Percentiles rank a stretch among this genome's conserved stretches.
These are phyloP conservation scores for Chironomus tepperi DNA, from an alignment of 1,140 invertebrate species.

Conservation along the genomic window DNA sequence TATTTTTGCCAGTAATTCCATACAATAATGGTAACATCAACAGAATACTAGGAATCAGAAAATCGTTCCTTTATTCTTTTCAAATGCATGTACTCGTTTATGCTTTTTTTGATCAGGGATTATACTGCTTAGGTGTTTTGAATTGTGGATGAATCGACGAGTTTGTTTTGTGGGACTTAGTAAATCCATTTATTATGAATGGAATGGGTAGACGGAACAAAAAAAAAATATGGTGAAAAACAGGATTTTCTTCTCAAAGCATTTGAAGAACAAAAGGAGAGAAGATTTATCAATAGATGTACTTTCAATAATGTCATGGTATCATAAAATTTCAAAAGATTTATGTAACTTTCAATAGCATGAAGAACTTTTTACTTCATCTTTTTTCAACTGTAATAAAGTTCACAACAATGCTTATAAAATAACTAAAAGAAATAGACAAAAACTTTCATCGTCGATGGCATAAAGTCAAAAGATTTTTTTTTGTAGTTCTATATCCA, in stretches of 20 bases:
- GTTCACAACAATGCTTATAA: too few relatives aligned
- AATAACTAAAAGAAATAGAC: too few relatives aligned
- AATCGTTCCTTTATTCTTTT: neutral
- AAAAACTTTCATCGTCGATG: neutral
- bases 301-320: neutral
- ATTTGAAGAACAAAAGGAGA: neutral
- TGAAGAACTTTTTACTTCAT: too few relatives aligned
- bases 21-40: too few relatives aligned
- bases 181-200: neutral
- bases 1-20: too few relatives aligned
- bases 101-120: neutral
- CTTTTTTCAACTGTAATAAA: too few relatives aligned
- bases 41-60: neutral
- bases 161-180: neutral
- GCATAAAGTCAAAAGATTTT: neutral
- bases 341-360: too few relatives aligned
- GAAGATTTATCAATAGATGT: neutral
- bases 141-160: constrained; percentile 1
- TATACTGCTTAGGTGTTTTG: neutral
- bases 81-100: neutral
- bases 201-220: neutral
- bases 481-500: neutral
- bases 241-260: too few relatives aligned
- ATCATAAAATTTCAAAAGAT: neutral
- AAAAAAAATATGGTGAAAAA: too few relatives aligned